Percentiles rank a stretch among this genome's conserved stretches.
These are phyloP conservation scores for Galbula dea DNA, from an alignment of 2,113 vertebrate species.

Conservation along the genomic window DNA sequence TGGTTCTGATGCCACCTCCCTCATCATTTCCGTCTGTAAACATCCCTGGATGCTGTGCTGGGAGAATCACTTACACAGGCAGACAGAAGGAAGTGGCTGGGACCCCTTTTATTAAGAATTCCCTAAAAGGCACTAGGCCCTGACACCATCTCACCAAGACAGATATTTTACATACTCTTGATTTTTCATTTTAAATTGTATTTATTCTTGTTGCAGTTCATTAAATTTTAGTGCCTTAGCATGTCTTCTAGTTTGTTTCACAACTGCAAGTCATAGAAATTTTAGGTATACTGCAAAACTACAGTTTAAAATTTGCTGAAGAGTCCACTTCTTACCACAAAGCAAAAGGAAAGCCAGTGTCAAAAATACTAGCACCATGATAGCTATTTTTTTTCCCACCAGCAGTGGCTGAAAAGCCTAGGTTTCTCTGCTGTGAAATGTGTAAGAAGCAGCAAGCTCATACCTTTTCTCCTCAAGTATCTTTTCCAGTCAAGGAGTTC, in stretches of 20 bases:
- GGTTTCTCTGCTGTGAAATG: background rate
- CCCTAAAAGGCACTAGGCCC: too few species aligned
- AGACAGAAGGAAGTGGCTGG: fast-evolving
- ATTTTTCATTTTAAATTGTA: background rate
- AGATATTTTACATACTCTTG: background rate
- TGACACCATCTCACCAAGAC: too few species aligned
- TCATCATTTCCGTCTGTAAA: background rate
- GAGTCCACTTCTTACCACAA: background rate
- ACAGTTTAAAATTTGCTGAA: background rate
- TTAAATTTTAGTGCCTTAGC: background rate
- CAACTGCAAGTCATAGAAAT: background rate
- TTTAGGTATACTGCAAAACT: background rate
- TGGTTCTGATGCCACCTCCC: background rate
- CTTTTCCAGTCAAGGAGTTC: background rate
- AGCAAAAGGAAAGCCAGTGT: background rate
- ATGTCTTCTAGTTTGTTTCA: background rate
- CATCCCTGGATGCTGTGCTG: fast-evolving
- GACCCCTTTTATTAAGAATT: background rate
- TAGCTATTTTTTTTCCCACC: background rate
- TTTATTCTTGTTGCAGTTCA: background rate
- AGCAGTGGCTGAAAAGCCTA: background rate
- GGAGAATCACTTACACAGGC: background rate
- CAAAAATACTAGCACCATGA: background rate
- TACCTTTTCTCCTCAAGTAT: background rate
- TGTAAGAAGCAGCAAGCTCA: background rate